phyloP scores from a whole-genome alignment of 2,113 vertebrate genomes.

The Ammodytes dubius region DNA sequence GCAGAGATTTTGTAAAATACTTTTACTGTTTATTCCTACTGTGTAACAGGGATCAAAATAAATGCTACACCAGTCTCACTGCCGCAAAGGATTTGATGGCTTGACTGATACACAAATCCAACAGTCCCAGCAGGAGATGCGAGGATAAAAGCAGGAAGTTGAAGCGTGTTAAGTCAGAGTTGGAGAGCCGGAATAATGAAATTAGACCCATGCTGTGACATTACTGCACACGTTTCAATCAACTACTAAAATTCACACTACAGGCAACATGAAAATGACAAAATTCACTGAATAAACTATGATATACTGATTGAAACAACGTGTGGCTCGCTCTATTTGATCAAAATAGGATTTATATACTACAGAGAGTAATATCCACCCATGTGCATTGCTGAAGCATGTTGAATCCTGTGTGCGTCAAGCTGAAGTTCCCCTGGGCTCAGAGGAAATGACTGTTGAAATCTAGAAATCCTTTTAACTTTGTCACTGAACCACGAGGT shows the following conservation, averaged over 20 bases:
- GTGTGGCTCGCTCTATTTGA: neutral
- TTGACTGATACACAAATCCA: constrained; percentile 45
- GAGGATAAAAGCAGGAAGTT: constrained; percentile 51
- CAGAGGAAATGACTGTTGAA: neutral
- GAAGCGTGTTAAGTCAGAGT: constrained; percentile 33
- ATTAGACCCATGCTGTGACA: constrained; percentile 35
- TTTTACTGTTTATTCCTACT: neutral
- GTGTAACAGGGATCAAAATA: constrained; percentile 32
- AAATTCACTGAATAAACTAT: neutral
- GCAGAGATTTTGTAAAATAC: neutral
- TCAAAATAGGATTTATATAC: neutral
- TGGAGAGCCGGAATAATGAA: constrained; percentile 36
- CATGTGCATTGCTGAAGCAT: neutral
- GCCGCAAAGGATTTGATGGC: constrained; percentile 37
- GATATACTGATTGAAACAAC: neutral
- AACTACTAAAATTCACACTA: neutral
- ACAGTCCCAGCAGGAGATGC: constrained; percentile 44
- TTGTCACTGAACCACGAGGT: neutral
- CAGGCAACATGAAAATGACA: neutral
- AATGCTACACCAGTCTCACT: constrained; percentile 23
- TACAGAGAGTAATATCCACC: neutral
- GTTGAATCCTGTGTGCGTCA: neutral
- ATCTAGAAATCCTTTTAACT: neutral
- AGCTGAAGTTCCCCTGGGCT: neutral
- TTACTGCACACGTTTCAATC: constrained; percentile 18